phyloP scores from a whole-genome alignment of 2,888 invertebrate species.

The Homarus gammarus region DNA sequence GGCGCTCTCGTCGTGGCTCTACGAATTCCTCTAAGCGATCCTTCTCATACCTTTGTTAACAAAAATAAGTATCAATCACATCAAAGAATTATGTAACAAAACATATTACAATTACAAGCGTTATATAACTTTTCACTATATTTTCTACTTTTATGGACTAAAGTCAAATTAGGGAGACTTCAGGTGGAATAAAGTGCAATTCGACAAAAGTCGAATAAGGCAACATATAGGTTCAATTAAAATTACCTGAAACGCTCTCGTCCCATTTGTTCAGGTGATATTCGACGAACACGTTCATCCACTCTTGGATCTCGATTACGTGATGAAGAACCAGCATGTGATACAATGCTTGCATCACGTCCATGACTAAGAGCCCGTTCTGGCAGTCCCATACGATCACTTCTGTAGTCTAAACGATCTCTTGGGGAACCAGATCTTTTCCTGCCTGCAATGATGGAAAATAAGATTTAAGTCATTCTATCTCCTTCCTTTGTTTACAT shows the following conservation, averaged over 20 bases:
- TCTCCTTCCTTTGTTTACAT: neutral
- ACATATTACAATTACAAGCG: too few relatives aligned
- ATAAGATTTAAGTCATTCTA: neutral
- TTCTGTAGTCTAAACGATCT: constrained; percentile 61
- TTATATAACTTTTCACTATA: too few relatives aligned
- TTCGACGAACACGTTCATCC: constrained; percentile 54
- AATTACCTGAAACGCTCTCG: constrained; percentile 58
- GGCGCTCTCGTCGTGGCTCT: constrained; percentile 49
- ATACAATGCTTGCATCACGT: constrained; percentile 41
- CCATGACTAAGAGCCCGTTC: constrained; percentile 64
- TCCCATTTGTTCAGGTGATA: constrained; percentile 55
- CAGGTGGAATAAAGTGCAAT: too few relatives aligned
- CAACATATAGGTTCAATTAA: too few relatives aligned
- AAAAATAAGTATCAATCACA: neutral
- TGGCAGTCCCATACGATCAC: constrained; percentile 41
- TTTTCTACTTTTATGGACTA: too few relatives aligned
- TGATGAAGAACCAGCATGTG: constrained; percentile 23
- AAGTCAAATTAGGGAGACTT: too few relatives aligned
- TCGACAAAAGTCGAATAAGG: too few relatives aligned
- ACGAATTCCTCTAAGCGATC: constrained; percentile 61
- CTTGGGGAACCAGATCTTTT: constrained; percentile 61
- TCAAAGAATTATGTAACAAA: too few relatives aligned
- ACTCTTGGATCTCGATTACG: constrained; percentile 50
- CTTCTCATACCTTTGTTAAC: constrained; percentile 50
- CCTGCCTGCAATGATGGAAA: constrained; percentile 36